Evolutionary conservation across 2,113 vertebrate genomes (phyloP).

Genomic region (Barbus barbus): DNA sequence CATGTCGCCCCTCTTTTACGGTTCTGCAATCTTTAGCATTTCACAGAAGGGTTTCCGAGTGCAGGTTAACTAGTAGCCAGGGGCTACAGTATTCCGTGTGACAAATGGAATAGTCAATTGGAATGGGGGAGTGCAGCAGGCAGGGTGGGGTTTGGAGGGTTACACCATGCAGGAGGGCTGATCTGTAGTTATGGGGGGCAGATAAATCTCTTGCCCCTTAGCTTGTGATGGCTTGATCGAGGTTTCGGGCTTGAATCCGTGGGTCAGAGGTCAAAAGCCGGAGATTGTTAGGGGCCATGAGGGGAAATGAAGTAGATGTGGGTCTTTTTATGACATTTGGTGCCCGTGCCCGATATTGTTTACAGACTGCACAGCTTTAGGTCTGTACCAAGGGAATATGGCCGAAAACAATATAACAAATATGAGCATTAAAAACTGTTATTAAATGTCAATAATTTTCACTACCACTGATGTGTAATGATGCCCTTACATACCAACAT

Average conservation of each 20-base stretch:
- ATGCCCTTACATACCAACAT: neutral
- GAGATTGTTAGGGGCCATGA: constrained; percentile 43
- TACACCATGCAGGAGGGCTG: constrained; percentile 49
- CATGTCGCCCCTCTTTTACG: constrained; percentile 68
- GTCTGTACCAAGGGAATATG: neutral
- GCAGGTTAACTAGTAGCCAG: constrained; percentile 77
- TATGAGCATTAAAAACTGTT: neutral
- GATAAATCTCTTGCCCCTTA: constrained; percentile 54
- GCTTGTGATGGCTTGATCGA: constrained; percentile 40
- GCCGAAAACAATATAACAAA: neutral
- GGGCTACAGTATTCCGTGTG: constrained; percentile 63
- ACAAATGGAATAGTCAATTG: constrained; percentile 63
- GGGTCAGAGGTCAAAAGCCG: constrained; percentile 47
- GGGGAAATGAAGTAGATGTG: constrained; percentile 14
- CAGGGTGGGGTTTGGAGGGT: constrained; percentile 13
- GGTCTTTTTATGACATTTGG: constrained; percentile 20
- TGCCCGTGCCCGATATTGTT: neutral
- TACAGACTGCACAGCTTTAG: constrained; percentile 20
- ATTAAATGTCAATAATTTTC: neutral
- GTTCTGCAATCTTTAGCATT: constrained; percentile 74
- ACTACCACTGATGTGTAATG: neutral
- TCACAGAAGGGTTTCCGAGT: constrained; percentile 71
- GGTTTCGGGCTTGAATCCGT: constrained; percentile 26
- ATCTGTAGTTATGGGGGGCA: constrained; percentile 26
- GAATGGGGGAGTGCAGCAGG: constrained; percentile 33